phyloP scores from a whole-genome alignment of 2,888 invertebrate genomes.

The Bibio marci region DNA sequence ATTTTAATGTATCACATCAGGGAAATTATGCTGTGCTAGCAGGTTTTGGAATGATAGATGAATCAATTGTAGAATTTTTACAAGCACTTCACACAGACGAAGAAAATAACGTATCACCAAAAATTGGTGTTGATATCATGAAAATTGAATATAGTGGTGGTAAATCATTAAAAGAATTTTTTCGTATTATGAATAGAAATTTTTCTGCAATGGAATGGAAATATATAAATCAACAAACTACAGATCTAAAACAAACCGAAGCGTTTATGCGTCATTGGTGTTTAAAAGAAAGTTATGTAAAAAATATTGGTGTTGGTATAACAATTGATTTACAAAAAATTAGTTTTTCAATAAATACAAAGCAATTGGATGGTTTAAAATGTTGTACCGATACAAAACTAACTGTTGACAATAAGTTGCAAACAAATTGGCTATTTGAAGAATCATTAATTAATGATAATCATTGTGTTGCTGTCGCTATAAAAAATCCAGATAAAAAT shows the following conservation, averaged over 20 bases:
- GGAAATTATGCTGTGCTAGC: slow-evolving; percentile 72
- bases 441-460: slow-evolving; percentile 59
- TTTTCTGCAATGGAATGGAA: slow-evolving; percentile 71
- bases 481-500: slow-evolving; percentile 22
- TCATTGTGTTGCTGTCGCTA: slow-evolving; percentile 66
- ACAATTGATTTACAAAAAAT: slow-evolving; percentile 57
- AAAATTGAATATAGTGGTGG: slow-evolving; percentile 58
- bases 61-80: too few species aligned
- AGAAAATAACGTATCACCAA: neutral
- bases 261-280: slow-evolving; percentile 86
- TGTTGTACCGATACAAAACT: slow-evolving; percentile 48
- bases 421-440: slow-evolving; percentile 59
- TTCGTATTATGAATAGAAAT: slow-evolving; percentile 71
- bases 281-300: slow-evolving; percentile 86
- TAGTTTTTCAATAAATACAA: slow-evolving; percentile 51
- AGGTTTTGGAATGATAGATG: slow-evolving; percentile 33
- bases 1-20: slow-evolving; percentile 88
- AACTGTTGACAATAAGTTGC: slow-evolving; percentile 37
- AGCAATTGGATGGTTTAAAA: slow-evolving; percentile 29
- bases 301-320: slow-evolving; percentile 77
- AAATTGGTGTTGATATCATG: slow-evolving; percentile 77
- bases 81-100: too few species aligned
- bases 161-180: slow-evolving; percentile 60
- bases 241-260: slow-evolving; percentile 39
- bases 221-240: slow-evolving; percentile 32